Percentiles rank a stretch among this genome's conserved stretches.
Evolutionary conservation across 2,888 invertebrate genomes (phyloP).

Genomic region (Cryptophagus acutangulus): DNA sequence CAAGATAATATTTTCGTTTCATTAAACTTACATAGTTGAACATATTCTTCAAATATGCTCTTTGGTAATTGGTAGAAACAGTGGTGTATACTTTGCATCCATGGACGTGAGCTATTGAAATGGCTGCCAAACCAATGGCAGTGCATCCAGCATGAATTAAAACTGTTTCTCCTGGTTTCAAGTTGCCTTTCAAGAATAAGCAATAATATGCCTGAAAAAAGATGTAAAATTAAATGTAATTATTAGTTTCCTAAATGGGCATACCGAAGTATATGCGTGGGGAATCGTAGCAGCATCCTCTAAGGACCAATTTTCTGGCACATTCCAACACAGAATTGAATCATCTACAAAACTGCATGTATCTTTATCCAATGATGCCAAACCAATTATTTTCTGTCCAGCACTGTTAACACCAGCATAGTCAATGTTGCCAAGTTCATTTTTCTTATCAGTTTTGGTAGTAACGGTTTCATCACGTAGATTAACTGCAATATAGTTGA

Average conservation of each 20-base stretch:
- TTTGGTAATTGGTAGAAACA: constrained; percentile 51
- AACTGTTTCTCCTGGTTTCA: constrained; percentile 48
- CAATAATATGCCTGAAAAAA: constrained; percentile 45
- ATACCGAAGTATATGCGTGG: constrained; percentile 66
- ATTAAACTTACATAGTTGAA: constrained; percentile 40
- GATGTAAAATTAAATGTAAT: constrained; percentile 7
- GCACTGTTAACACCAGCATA: constrained; percentile 43
- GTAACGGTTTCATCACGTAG: constrained; percentile 40
- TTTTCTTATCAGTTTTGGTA: constrained; percentile 27
- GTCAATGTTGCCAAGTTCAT: constrained; percentile 43
- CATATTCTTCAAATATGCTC: constrained; percentile 36
- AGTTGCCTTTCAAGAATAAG: constrained; percentile 43
- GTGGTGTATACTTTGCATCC: constrained; percentile 61
- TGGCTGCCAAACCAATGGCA: constrained; percentile 68
- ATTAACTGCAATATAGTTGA: constrained; percentile 42
- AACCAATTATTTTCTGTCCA: constrained; percentile 64
- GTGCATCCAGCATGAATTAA: constrained; percentile 56
- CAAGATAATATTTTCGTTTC: constrained; percentile 40
- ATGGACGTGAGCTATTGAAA: constrained; percentile 55
- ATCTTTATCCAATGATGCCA: constrained; percentile 48
- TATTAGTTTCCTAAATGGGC: constrained; percentile 12
- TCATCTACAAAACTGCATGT: constrained; percentile 39
- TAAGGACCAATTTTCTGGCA: constrained; percentile 68
- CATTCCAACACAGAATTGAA: constrained; percentile 56
- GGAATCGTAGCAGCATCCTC: constrained; percentile 75